phyloP scores from a whole-genome alignment of 2,113 vertebrate species.

The Rhinolophus sinicus region DNA sequence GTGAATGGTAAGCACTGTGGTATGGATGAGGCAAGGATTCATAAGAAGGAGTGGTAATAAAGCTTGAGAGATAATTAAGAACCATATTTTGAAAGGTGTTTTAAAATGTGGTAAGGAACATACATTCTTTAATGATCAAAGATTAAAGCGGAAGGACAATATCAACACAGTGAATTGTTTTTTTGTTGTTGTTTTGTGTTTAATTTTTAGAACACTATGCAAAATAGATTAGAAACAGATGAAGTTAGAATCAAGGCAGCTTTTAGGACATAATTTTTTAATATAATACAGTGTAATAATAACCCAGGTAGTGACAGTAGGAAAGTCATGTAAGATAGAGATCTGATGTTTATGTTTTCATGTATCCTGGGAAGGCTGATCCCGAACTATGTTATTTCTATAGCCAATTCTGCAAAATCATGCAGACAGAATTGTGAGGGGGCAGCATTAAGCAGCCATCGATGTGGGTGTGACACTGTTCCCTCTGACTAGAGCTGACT shows the following conservation, averaged over 20 bases:
- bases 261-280: neutral
- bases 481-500: neutral
- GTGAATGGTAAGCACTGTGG: neutral
- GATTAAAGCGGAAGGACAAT: neutral
- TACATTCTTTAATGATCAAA: neutral
- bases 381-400: neutral
- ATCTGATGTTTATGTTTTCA: neutral
- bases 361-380: neutral
- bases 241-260: neutral
- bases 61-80: neutral
- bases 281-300: neutral
- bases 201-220: neutral
- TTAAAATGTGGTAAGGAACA: neutral
- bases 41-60: neutral
- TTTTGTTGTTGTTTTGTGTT: neutral
- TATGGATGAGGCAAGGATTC: neutral
- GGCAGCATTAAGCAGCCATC: neutral
- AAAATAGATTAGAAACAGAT: neutral
- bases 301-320: neutral
- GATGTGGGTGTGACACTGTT: neutral
- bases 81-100: neutral
- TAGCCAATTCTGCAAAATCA: neutral
- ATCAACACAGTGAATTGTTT: neutral
- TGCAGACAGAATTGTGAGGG: neutral
- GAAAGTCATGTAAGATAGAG: neutral